Evolutionary conservation across 2,888 invertebrate genomes (phyloP).

Genomic region (Amphipyra tragopoginis): DNA sequence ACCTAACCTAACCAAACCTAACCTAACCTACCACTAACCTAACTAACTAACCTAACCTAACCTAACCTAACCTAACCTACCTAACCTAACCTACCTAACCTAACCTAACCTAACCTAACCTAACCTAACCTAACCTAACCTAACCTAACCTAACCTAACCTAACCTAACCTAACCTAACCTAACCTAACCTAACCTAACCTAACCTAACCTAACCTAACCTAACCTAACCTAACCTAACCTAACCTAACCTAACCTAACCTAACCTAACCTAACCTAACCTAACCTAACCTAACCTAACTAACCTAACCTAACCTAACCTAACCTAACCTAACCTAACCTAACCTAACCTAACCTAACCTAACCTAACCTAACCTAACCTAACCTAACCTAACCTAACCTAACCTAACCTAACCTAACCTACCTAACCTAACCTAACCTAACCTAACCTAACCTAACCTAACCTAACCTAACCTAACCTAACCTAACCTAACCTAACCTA

Average conservation of each 20-base stretch:
- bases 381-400: conserved; percentile 20
- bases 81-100: no score
- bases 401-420: no score
- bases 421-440: no score
- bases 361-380: conserved; percentile 28
- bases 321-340: conserved; percentile 29
- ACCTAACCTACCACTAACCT: conserved; percentile 46
- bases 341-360: conserved; percentile 29
- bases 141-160: no score
- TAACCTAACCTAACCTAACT: conserved; percentile 29
- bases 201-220: conserved; percentile 21
- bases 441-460: conserved; percentile 13
- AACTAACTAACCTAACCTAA: no score
- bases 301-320: conserved; percentile 29
- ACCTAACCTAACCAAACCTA: conserved; percentile 47
- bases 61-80: no score
- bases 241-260: conserved; percentile 29
- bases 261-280: conserved; percentile 30
- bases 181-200: no score
- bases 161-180: no score
- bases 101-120: no score
- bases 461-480: conserved; percentile 16
- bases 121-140: no score
- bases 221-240: conserved; percentile 32
- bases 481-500: conserved; percentile 22